These are phyloP conservation scores for Enhydra lutris DNA, from an alignment of 2,113 vertebrate genomes.

Conservation along the genomic window DNA sequence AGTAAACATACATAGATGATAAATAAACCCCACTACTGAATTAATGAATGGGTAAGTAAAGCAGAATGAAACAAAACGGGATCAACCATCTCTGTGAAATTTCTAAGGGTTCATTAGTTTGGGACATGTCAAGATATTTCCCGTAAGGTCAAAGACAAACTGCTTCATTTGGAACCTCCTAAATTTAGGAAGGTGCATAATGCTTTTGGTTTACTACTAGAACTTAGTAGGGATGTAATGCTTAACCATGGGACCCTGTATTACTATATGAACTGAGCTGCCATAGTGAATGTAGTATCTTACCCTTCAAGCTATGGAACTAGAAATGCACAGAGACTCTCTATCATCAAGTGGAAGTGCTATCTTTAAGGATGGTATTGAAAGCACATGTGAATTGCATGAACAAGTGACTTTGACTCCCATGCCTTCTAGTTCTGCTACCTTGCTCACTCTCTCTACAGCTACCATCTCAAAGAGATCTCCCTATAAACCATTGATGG, in stretches of 20 bases:
- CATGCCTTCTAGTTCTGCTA: not conserved
- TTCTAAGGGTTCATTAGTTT: not conserved
- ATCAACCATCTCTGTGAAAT: not conserved
- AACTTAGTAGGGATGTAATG: not conserved
- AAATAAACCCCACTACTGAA: not conserved
- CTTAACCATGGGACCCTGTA: not conserved
- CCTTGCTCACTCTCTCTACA: not conserved
- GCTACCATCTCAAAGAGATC: not conserved
- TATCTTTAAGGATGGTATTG: not conserved
- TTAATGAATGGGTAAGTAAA: not conserved
- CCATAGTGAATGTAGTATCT: not conserved
- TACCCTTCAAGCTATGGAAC: not conserved
- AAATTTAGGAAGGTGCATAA: not conserved
- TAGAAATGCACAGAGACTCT: not conserved
- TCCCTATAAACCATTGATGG: not conserved
- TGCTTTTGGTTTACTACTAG: not conserved
- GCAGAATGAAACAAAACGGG: not conserved
- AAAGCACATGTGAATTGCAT: not conserved
- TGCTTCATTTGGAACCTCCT: not conserved
- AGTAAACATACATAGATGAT: not conserved
- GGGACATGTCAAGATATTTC: not conserved
- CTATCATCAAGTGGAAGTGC: not conserved
- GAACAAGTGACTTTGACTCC: not conserved
- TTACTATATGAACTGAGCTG: not conserved
- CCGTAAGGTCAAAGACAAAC: not conserved